These are phyloP conservation scores for Poecilus cupreus DNA, from an alignment of 2,888 invertebrate species.

Conservation along the genomic window DNA sequence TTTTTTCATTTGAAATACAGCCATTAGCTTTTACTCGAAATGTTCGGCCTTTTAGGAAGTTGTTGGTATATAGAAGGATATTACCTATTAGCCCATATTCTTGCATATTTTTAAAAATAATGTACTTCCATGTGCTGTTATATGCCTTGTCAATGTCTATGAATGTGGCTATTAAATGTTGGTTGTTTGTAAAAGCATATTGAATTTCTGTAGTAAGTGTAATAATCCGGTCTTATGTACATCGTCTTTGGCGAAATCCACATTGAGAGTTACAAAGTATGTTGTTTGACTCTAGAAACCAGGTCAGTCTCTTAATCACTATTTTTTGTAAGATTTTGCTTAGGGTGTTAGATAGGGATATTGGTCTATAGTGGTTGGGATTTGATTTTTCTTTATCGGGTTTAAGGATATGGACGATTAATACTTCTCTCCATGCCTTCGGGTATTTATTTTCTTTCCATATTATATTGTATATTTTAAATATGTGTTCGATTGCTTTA, in stretches of 20 bases:
- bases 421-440: too few relatives aligned
- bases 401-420: not conserved
- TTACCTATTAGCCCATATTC: not conserved
- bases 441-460: not conserved
- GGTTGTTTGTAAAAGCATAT: too few relatives aligned
- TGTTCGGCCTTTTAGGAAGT: not conserved
- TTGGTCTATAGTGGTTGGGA: not conserved
- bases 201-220: not conserved
- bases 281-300: too few relatives aligned
- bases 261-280: too few relatives aligned
- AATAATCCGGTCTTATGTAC: too few relatives aligned
- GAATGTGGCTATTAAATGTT: too few relatives aligned
- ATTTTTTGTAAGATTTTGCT: too few relatives aligned
- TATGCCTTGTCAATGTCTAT: too few relatives aligned
- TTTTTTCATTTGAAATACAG: not conserved
- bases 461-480: not conserved
- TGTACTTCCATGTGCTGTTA: not conserved
- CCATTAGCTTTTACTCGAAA: slow-evolving; percentile 10
- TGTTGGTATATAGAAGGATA: not conserved
- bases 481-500: not conserved
- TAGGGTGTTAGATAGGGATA: too few relatives aligned
- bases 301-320: not conserved
- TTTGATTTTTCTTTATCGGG: not conserved
- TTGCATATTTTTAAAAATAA: slow-evolving; percentile 15
- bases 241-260: not conserved